These are phyloP conservation scores for Macrobrachium rosenbergii DNA, from an alignment of 1,140 invertebrate genomes.

Conservation along the genomic window DNA sequence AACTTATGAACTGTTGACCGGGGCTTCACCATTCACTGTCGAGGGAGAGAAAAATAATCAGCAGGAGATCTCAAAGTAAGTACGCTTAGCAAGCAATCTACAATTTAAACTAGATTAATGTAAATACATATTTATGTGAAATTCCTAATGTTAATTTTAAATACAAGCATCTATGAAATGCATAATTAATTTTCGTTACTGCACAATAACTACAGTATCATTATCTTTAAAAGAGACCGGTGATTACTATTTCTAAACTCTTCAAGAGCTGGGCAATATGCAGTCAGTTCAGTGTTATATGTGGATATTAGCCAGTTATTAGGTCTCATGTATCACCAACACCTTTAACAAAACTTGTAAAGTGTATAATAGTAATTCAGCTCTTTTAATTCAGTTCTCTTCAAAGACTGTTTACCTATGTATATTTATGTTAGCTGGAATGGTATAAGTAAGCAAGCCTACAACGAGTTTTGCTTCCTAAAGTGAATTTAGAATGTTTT, in stretches of 20 bases:
- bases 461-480: not conserved
- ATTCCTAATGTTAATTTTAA: too few species aligned
- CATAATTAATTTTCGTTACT: not conserved
- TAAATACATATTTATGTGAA: too few species aligned
- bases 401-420: too few species aligned
- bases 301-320: too few species aligned
- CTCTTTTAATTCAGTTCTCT: too few species aligned
- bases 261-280: not conserved
- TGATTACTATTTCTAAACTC: conserved; percentile 12
- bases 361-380: too few species aligned
- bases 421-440: too few species aligned
- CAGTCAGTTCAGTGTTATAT: too few species aligned
- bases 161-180: not conserved
- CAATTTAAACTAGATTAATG: too few species aligned
- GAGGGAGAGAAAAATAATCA: conserved; percentile 93
- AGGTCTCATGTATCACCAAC: too few species aligned
- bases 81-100: not conserved
- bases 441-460: too few species aligned
- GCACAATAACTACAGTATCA: not conserved
- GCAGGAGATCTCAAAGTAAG: conserved; percentile 82
- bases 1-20: conserved; percentile 96
- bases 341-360: too few species aligned
- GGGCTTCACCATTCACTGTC: conserved; percentile 96
- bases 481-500: not conserved
- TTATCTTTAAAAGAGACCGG: not conserved